These are phyloP conservation scores for Latrodectus elegans DNA, from an alignment of 2,888 invertebrate species.

Conservation along the genomic window DNA sequence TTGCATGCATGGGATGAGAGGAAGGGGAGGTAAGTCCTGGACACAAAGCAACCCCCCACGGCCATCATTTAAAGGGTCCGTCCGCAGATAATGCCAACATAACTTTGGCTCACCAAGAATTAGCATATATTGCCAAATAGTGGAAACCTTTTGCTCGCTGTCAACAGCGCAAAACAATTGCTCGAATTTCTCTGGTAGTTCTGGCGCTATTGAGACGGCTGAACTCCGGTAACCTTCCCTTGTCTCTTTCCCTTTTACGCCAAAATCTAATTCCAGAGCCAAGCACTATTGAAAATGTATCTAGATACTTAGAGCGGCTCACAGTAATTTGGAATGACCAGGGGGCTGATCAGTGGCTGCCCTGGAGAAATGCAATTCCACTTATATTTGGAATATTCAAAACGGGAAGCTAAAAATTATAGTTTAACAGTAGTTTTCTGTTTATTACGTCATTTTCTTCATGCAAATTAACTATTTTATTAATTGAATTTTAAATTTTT, in stretches of 20 bases:
- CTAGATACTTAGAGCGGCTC: too few species aligned
- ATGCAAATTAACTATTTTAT: too few species aligned
- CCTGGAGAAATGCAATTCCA: too few species aligned
- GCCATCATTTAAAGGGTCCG: slow-evolving; percentile 49
- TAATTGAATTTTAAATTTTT: too few species aligned
- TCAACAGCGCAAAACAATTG: slow-evolving; percentile 50
- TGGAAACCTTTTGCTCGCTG: slow-evolving; percentile 37
- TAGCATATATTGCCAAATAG: slow-evolving; percentile 38
- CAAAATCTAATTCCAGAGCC: not conserved
- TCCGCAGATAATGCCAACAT: slow-evolving; percentile 56
- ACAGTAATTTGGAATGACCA: not conserved
- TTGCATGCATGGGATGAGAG: slow-evolving; percentile 33
- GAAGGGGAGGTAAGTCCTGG: not conserved
- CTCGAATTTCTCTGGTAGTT: slow-evolving; percentile 9
- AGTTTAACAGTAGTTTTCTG: too few species aligned
- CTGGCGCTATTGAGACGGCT: not conserved
- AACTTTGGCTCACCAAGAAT: slow-evolving; percentile 34
- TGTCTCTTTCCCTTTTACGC: not conserved
- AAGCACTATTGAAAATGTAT: too few species aligned
- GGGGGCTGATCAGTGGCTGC: not conserved
- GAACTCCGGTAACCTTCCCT: not conserved
- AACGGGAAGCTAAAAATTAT: too few species aligned
- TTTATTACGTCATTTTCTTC: too few species aligned
- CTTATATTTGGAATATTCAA: too few species aligned
- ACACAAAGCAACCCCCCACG: slow-evolving; percentile 1